A percentile compares a stretch with the other conserved stretches of the same genome.
phyloP scores from a whole-genome alignment of 2,113 vertebrate species.

The Fulica atra region DNA sequence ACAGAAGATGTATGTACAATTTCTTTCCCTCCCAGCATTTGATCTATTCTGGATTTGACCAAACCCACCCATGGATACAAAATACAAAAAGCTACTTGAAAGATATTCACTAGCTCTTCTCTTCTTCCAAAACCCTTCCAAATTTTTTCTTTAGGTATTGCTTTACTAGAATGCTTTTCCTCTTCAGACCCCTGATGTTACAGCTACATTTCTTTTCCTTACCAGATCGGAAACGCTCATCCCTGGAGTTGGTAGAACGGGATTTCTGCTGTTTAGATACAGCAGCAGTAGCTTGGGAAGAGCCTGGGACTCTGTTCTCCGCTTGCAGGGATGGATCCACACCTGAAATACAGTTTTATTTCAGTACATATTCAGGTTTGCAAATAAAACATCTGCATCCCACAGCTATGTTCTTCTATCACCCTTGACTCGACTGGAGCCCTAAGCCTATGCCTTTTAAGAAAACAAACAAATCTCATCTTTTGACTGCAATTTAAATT shows the following conservation, averaged over 20 bases:
- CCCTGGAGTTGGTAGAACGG: slow-evolving; percentile 83
- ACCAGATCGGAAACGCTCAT: slow-evolving; percentile 96
- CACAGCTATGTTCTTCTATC: rapidly evolving
- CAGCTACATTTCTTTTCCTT: background rate
- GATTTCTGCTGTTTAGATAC: slow-evolving; percentile 84
- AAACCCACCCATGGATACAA: background rate
- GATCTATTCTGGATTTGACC: background rate
- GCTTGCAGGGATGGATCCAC: slow-evolving; percentile 90
- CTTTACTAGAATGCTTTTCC: background rate
- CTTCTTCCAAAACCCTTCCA: background rate
- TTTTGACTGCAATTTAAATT: background rate
- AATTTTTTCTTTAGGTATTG: background rate
- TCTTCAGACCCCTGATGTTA: background rate
- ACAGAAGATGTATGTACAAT: background rate
- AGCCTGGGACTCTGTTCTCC: slow-evolving; percentile 82
- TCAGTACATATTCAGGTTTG: background rate
- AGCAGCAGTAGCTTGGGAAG: slow-evolving; percentile 73
- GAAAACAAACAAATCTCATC: background rate
- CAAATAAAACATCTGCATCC: background rate
- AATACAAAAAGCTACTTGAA: background rate
- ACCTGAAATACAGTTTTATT: slow-evolving; percentile 76
- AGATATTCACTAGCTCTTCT: background rate
- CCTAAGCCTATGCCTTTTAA: background rate
- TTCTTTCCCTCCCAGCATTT: background rate
- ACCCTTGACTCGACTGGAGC: background rate